Base-by-base conservation (phyloP, 30 jellyfish, hydroid and myxozoan species). In the Hydractinia echinata region DNA sequence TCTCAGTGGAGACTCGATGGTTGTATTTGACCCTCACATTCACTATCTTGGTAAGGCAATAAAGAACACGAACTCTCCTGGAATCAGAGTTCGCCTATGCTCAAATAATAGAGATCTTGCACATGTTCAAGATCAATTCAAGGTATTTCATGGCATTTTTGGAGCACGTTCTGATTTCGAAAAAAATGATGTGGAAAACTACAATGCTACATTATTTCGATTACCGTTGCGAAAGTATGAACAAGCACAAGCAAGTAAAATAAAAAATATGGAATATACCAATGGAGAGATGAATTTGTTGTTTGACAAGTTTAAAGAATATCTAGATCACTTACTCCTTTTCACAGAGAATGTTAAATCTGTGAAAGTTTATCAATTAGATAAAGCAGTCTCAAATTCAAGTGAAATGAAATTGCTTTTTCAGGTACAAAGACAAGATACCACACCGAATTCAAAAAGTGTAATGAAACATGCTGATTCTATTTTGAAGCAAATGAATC, bases 21-120 rank as follows among this genome's bases (percentile, higher is more conserved):
- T 89, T 8, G 81, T 89, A 4, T 79, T 89, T 74, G 96, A 89
- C 56, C 96, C 96, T 5, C 96, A 89, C 55, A 62, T 90, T 19
- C 79, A 81, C 10, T 77, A 76, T 79, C 88, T 89, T 15, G 96
- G 96, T 0, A 56, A 55, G 30, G 96, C 96, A 20, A 56, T 89
- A 19, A 64, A 58, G 64, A 78, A 84, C 81, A 89, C 84, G 62
- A 68, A 85, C 13, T 62, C 60, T 15, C 96, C 96, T 16, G 96
- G 96, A 4, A 64, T 89, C 11, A 83, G 77, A 77, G 72, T 89
- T 7, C 66, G 83, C n/a, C 67, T 89, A 49, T 83, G 86, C 16
- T 61, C 85, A 8, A 61, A 66, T n/a, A 70, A 86, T 16, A 61
- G 48, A 11, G 79, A 86, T 6, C 30, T 83, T 55, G 69, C 60